These are phyloP conservation scores for Drosophila niveifrons DNA, from an alignment of 2,888 invertebrate species.

Conservation along the genomic window DNA sequence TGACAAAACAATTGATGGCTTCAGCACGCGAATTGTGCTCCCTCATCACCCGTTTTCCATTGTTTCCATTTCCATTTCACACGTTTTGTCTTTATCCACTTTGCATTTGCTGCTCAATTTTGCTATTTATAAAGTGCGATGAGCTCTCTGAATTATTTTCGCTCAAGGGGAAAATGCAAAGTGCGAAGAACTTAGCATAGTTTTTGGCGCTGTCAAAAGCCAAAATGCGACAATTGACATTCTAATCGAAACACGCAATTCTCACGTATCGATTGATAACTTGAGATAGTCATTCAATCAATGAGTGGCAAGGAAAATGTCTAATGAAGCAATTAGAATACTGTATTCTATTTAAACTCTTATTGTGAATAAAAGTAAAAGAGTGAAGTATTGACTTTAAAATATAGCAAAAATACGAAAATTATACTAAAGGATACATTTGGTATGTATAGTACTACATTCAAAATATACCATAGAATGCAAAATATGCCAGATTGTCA, in stretches of 20 bases:
- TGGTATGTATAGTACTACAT: too few relatives aligned
- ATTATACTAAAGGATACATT: too few relatives aligned
- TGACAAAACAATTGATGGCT: slow-evolving; percentile 78
- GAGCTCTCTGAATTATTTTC: too few relatives aligned
- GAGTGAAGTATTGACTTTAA: too few relatives aligned
- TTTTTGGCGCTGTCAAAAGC: slow-evolving; percentile 36
- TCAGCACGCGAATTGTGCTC: slow-evolving; percentile 53
- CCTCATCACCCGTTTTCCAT: neutral
- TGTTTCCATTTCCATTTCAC: neutral
- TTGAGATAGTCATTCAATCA: slow-evolving; percentile 22
- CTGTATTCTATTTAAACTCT: too few relatives aligned
- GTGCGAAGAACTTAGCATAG: slow-evolving; percentile 56
- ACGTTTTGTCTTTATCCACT: slow-evolving; percentile 20
- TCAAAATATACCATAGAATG: too few relatives aligned
- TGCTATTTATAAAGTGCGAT: slow-evolving; percentile 45
- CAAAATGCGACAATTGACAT: slow-evolving; percentile 1
- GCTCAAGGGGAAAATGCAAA: slow-evolving; percentile 2
- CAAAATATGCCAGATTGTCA: too few relatives aligned
- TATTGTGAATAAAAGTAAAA: too few relatives aligned
- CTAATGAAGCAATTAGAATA: neutral
- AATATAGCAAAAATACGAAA: too few relatives aligned
- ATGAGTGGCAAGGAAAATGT: neutral
- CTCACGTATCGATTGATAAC: slow-evolving; percentile 47
- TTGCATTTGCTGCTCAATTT: slow-evolving; percentile 24
- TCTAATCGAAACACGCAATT: slow-evolving; percentile 38